A percentile compares a stretch with the other conserved stretches of the same genome.
These are phyloP conservation scores for Megatriorchis doriae DNA, from an alignment of 2,113 vertebrate species.

Conservation along the genomic window DNA sequence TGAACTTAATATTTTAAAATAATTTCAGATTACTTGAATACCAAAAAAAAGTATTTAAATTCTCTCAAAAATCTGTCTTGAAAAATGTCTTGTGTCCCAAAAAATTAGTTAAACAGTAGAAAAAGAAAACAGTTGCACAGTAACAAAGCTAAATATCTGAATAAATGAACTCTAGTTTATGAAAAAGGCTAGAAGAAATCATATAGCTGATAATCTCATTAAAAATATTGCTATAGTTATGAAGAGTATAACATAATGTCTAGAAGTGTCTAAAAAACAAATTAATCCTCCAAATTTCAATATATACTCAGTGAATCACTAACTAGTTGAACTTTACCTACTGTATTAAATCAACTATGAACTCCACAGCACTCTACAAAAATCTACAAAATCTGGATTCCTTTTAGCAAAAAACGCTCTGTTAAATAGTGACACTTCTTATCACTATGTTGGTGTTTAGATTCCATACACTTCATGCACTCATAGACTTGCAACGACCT, in stretches of 20 bases:
- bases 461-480: fast-evolving
- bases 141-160: neutral
- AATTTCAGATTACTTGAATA: neutral
- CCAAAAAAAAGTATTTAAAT: neutral
- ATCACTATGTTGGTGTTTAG: neutral
- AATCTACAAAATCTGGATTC: neutral
- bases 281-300: neutral
- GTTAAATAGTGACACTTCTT: neutral
- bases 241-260: neutral
- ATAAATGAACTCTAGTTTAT: neutral
- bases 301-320: neutral
- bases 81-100: neutral
- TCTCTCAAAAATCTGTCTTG: neutral
- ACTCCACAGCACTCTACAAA: neutral
- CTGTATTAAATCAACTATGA: neutral
- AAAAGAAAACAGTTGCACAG: neutral
- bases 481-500: neutral
- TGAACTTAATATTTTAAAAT: neutral
- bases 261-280: neutral
- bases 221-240: neutral
- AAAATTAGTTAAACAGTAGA: neutral
- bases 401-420: neutral
- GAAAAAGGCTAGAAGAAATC: neutral
- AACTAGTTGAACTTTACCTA: neutral
- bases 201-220: neutral